phyloP scores from a whole-genome alignment of 2,888 invertebrate genomes.

The Leucophenga maculata region DNA sequence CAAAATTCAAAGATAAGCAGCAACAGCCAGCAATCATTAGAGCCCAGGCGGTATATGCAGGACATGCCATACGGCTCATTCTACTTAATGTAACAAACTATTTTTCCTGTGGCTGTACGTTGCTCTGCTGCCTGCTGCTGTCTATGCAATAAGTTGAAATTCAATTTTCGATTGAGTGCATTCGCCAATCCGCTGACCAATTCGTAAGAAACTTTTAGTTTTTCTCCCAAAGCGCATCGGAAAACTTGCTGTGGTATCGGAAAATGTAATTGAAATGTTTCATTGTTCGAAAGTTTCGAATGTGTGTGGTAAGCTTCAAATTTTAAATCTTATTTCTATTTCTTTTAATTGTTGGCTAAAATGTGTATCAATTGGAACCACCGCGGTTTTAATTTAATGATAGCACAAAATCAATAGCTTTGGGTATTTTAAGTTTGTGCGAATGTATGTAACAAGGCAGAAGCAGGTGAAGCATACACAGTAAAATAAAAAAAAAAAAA shows the following conservation, averaged over 20 bases:
- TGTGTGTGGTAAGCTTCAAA: conserved; percentile 3
- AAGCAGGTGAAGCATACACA: no score
- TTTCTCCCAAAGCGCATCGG: no score
- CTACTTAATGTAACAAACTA: not conserved
- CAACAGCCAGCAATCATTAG: conserved; percentile 48
- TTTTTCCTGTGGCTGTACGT: not conserved
- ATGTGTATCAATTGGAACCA: conserved; percentile 35
- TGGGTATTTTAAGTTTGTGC: no score
- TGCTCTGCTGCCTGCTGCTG: not conserved
- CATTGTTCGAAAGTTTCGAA: conserved; percentile 14
- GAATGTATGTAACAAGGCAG: no score
- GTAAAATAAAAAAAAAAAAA: no score
- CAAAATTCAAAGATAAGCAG: conserved; percentile 46
- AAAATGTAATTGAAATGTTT: conserved; percentile 60
- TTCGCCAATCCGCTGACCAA: conserved; percentile 12
- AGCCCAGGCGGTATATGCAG: not conserved
- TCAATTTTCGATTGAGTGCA: conserved; percentile 58
- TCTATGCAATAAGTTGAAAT: conserved; percentile 49
- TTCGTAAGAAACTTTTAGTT: no score
- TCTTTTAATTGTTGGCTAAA: conserved; percentile 15
- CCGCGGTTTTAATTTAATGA: conserved; percentile 56
- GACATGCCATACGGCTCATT: not conserved
- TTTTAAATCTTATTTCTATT: not conserved
- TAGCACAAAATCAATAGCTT: conserved; percentile 16
- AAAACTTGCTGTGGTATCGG: conserved; percentile 39